A percentile compares a stretch with the other conserved stretches of the same genome.
phyloP scores from a whole-genome alignment of 1,140 invertebrate species.

The Drosophila nigrodunni region DNA sequence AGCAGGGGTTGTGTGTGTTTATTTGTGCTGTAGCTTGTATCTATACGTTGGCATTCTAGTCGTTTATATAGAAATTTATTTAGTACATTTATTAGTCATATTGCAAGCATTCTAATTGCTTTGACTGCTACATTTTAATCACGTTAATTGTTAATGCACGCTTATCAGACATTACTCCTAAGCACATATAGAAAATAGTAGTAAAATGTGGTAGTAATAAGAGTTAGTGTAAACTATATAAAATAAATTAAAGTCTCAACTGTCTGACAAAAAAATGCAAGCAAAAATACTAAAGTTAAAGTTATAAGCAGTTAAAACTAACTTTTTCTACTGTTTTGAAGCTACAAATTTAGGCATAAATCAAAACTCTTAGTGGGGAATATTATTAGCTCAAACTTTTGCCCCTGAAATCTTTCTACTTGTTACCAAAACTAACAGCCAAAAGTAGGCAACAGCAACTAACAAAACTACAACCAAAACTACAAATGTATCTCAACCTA shows the following conservation, averaged over 20 bases:
- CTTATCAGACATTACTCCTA: slow-evolving; percentile 23
- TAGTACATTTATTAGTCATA: slow-evolving; percentile 18
- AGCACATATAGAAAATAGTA: not conserved
- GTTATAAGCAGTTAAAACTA: too few relatives aligned
- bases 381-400: too few relatives aligned
- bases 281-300: too few relatives aligned
- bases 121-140: not conserved
- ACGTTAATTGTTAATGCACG: slow-evolving; percentile 4
- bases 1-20: not conserved
- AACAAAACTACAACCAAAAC: slow-evolving; percentile 14
- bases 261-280: too few relatives aligned
- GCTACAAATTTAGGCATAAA: too few relatives aligned
- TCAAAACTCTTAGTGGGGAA: too few relatives aligned
- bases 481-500: not conserved
- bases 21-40: slow-evolving; percentile 21
- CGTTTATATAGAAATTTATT: slow-evolving; percentile 5
- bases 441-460: slow-evolving; percentile 38
- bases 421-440: slow-evolving; percentile 1
- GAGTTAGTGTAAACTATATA: not conserved
- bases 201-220: not conserved
- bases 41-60: slow-evolving; percentile 20
- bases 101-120: slow-evolving; percentile 12
- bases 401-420: too few relatives aligned
- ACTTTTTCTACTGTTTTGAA: too few relatives aligned
- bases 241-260: not conserved